Evolutionary conservation across 2,888 invertebrate genomes (phyloP), one percentile per base, ranked within the genome.

Genomic region (Embidobia sp.): DNA sequence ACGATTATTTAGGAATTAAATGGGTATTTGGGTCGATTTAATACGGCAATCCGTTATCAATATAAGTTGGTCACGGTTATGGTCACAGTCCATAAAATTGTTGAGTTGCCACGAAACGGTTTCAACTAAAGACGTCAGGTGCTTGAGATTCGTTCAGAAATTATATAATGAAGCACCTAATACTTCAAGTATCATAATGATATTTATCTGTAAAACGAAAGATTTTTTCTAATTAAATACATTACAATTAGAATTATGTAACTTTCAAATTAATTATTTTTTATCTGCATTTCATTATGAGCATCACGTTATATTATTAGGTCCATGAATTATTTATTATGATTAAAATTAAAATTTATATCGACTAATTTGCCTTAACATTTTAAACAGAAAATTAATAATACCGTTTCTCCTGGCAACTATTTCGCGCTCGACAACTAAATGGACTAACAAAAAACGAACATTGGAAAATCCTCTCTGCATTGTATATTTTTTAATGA

Each of bases 61-160:
- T 51, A 51, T 51, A 72, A 66, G 70, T 72, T 46, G 76, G 64
- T 64, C 70, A 70, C 53, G 64, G 53, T 66, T 63, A 69, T 61
- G 66, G 72, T 72, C 59, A 72, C 61, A 55, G 55, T 51, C 61
- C 61, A 55, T 77, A 69, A 69, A 57, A 69, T 29, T 35, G 49
- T 59, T 59, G 49, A 48, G 19, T 26, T 48, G 48, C 55, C 31
- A 29, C 57, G 53, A 44, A 66, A 66, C 53, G 33, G 35, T 66
- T 66, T 66, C 33, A 7, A 31, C 18, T 7, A 4, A 51, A 59
- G 51, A 26, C 19, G 64, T 33, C 51, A 66, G 51, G 33, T 53
- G 64, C n/a, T 53, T 16, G 44, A 44, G 40, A 63, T 27, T 69
- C 69, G 63, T 63, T 69, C 57, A 76, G 16, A 35, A 37, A 29